Base-by-base conservation (phyloP, 2,113 vertebrate genomes). In the Oreocharis arfaki region DNA sequence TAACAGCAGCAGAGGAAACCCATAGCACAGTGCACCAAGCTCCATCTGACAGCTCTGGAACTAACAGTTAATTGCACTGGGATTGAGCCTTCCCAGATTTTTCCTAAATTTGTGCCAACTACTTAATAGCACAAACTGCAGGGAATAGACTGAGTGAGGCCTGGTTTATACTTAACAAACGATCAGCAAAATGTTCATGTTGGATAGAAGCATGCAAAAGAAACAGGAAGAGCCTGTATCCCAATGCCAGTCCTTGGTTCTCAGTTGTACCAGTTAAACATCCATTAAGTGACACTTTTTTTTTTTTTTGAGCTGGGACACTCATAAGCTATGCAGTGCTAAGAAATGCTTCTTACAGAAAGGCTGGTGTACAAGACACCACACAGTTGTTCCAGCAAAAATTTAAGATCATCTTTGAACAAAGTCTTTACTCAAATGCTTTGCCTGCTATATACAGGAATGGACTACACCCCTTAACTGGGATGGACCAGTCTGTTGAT, bases 41-140 rank as follows among this genome's bases (percentile, higher is more conserved):
- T 95, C 76, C 79, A 81, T 18, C 41, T 92, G 92, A 96, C 49
- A 90, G 83, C 49, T 90, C 69, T 84, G 69, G 44, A 90, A 87
- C 65, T 30, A 89, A 75, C 24, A 84, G 61, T 26, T 93, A 89
- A 84, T 68, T 89, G 74, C 32, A 78, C 49, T 37, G 87, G 80
- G 87, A 89, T 16, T 63, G 42, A 93, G 75, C 55, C 63, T 87
- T 83, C 71, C 55, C 75, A 94, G 55, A 87, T 78, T 96, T 88
- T 91, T 59, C 87, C 52, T 63, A 93, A 59, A 88, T 92, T 86
- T 73, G 42, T 92, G 85, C 83, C 90, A 92, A 59, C 46, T 68
- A 52, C 53, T 86, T 90, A 92, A 86, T 37, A 86, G 75, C 60
- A 86, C 0, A 4, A 90, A 90, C 91, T 93, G 63, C 60, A 90